Evolutionary conservation across 1,140 invertebrate species (phyloP), one percentile per base, ranked within the genome.

Genomic region (Hyles euphorbiae): DNA sequence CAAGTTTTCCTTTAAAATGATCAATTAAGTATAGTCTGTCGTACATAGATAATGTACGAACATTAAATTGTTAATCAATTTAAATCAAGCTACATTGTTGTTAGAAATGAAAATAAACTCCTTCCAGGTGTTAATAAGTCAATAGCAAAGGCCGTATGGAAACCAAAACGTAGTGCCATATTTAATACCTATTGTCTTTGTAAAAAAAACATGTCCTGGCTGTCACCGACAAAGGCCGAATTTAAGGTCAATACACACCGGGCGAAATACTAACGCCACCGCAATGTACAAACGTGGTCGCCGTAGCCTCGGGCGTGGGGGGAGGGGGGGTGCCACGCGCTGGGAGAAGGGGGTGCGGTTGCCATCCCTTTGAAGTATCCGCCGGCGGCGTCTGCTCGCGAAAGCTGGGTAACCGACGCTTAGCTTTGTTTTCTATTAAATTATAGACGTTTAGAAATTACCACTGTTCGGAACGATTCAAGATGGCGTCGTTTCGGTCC

Each of bases 401-500:
- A 83, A 81, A 79, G 80, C 80, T 75, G 74, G 78, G 69, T 75
- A 81, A 80, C 77, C 74, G 65, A 77, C 75, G 77, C 67, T 78
- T 77, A 79, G 79, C 78, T 84, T 83, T 83, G 78, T 83, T 83
- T 83, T 77, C 75, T 70, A 74, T 81, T 81, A 79, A 80, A 81
- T 71, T 66, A 70, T 81, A 78, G 76, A 84, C 74, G 66, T 74
- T 79, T 76, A 67, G 72, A 65, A 74, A 77, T 75, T 72, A 70
- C 68, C 43, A 68, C 68, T 80, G 77, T 71, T 70, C 56, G 60
- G 67, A 67, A 72, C 66, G 61, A 69, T 63, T 61, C 62, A 70
- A 62, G 63, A 65, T 72, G 40, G 59, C 65, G 51, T 22, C 57
- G 60, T 51, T 60, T 56, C 61, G 61, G 61, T 64, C 59, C 63